Evolutionary conservation across 2,113 vertebrate genomes (phyloP), one percentile per base, ranked within the genome.

Genomic region (Gorsachius goisagi): DNA sequence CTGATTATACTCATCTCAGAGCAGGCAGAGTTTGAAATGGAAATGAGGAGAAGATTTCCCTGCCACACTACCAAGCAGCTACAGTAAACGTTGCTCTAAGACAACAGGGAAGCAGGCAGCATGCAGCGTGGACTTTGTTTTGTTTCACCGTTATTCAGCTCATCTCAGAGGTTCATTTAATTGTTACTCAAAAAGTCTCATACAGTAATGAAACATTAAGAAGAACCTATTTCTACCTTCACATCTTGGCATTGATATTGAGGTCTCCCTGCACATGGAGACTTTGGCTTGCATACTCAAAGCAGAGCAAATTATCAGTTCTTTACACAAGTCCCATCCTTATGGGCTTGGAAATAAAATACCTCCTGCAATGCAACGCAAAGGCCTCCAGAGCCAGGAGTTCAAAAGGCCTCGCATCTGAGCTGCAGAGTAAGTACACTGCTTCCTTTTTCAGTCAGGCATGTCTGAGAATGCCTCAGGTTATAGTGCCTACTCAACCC

Each of bases 11-110:
- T 94, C 91, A 76, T 86, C 62, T 52, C 82, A 19, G 93, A 93
- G 75, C 93, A 96, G 84, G 90, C 95, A 85, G 90, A 96, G 90
- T 90, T 95, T 97, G 96, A 96, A 97, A 53, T 59, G 15, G 28
- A 96, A 97, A 97, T 94, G 82, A 94, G 95, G 59, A 88, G 94
- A 44, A n/a, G 90, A 93, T 93, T 91, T 88, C 90, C 94, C 80
- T 96, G 94, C 88, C 93, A 93, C 33, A 3, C 88, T 45, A 95
- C 81, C 87, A 95, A 71, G 55, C 89, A 95, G 96, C 81, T 86
- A 77, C 88, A 85, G 88, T 55, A 90, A 94, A 41, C 16, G 14
- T 80, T 30, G 62, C 91, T 92, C 87, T 67, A 79, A 94, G 97
- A 96, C 94, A 96, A 88, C 85, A 93, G 94, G 94, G 92, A 86